Evolutionary conservation across 2,113 vertebrate genomes (phyloP).

Genomic region (Dipodomys stephensi): DNA sequence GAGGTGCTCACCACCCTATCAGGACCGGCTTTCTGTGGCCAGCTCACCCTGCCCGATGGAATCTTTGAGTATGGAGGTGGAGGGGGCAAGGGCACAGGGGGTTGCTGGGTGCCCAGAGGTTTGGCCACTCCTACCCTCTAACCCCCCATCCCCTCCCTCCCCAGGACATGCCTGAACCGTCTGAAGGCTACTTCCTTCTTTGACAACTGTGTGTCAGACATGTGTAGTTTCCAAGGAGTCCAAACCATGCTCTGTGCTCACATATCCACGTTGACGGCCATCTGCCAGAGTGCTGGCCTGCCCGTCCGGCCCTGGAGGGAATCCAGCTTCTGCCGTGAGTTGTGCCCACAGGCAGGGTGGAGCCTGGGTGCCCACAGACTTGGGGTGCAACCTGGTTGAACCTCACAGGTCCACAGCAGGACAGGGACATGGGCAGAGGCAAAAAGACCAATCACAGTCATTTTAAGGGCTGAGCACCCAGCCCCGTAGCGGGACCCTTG

Average conservation of each 20-base stretch:
- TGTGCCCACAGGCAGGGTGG: not conserved
- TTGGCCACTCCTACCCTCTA: not conserved
- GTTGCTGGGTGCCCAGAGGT: not conserved
- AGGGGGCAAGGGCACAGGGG: not conserved
- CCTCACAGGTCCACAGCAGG: not conserved
- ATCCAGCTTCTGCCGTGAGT: conserved; percentile 90
- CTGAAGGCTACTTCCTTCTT: conserved; percentile 87
- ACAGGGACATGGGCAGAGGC: not conserved
- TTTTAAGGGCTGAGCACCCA: no score
- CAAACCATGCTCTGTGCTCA: conserved; percentile 87
- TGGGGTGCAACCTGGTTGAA: not conserved
- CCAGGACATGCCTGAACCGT: conserved; percentile 86
- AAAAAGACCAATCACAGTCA: no score
- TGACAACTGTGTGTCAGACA: conserved; percentile 88
- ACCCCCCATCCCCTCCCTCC: not conserved
- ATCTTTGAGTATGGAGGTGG: conserved; percentile 86
- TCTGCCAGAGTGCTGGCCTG: conserved; percentile 87
- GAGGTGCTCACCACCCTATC: conserved; percentile 82
- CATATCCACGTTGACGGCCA: conserved; percentile 88
- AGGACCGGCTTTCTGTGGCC: conserved; percentile 88
- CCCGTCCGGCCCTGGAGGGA: conserved; percentile 88
- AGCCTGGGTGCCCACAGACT: not conserved
- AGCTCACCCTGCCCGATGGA: conserved; percentile 82
- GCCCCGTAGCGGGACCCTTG: no score
- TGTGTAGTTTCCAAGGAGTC: conserved; percentile 88